phyloP scores from a whole-genome alignment of 2,113 vertebrate species.

The Nothobranchius kuhntae region DNA sequence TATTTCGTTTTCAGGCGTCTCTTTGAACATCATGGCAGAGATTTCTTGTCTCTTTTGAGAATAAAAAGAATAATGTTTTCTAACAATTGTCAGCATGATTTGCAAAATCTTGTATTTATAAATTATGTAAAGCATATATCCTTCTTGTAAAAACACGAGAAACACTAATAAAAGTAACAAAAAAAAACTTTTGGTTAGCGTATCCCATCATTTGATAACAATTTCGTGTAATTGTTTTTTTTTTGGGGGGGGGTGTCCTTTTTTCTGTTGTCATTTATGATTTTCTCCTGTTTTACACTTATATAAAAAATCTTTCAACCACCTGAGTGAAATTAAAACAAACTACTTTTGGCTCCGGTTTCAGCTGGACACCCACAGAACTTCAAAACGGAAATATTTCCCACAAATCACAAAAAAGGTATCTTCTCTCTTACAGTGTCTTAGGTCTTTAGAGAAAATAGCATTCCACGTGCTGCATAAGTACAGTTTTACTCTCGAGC shows the following conservation, averaged over 20 bases:
- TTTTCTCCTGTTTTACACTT: conserved; percentile 44
- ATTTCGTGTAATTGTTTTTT: conserved; percentile 44
- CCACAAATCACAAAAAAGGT: conserved; percentile 87
- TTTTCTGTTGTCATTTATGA: conserved; percentile 40
- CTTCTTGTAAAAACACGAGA: conserved; percentile 40
- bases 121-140: conserved; percentile 51
- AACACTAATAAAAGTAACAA: background rate
- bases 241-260: background rate
- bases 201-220: conserved; percentile 22
- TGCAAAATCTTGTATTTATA: conserved; percentile 46
- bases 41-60: conserved; percentile 48
- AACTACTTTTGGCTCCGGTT: conserved; percentile 65
- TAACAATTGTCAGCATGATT: conserved; percentile 47
- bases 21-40: conserved; percentile 60
- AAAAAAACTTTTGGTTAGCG: conserved; percentile 33
- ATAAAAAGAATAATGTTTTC: conserved; percentile 61
- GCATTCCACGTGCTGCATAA: conserved; percentile 31
- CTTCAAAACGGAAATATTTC: conserved; percentile 87
- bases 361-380: conserved; percentile 86
- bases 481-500: conserved; percentile 29
- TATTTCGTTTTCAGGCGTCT: conserved; percentile 57
- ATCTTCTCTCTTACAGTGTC: conserved; percentile 60
- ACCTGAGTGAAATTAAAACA: conserved; percentile 38
- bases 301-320: background rate
- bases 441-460: background rate